phyloP scores from a whole-genome alignment of 2,888 invertebrate genomes.

The Cremastinae sp. region DNA sequence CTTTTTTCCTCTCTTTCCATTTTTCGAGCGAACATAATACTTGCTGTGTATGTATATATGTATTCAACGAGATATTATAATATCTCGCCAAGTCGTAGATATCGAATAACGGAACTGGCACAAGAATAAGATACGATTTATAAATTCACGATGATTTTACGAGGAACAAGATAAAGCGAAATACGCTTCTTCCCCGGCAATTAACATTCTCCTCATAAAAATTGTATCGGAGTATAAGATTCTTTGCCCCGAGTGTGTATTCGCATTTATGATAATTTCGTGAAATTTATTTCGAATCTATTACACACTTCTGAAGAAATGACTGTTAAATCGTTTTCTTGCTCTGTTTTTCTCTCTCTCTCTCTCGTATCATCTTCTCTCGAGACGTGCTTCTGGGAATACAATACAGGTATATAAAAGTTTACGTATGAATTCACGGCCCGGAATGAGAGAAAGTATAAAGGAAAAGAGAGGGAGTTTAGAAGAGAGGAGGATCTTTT shows the following conservation, averaged over 20 bases:
- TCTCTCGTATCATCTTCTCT: background rate
- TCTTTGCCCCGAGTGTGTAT: background rate
- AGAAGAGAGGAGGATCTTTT: conserved; percentile 15
- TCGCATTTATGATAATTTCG: background rate
- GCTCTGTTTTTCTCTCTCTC: too few species aligned
- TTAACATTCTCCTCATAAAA: too few species aligned
- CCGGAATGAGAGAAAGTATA: too few species aligned
- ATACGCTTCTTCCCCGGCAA: background rate
- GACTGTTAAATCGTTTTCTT: conserved; percentile 14
- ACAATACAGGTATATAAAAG: too few species aligned
- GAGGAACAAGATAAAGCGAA: background rate
- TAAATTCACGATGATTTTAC: background rate
- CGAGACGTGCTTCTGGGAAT: too few species aligned
- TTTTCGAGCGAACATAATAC: too few species aligned
- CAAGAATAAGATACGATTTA: background rate
- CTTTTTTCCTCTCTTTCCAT: background rate
- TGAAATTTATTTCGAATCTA: conserved; percentile 10
- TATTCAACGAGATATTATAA: background rate
- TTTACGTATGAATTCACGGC: too few species aligned
- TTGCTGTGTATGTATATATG: too few species aligned
- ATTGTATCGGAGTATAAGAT: too few species aligned
- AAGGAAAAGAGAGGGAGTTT: background rate
- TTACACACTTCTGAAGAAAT: background rate
- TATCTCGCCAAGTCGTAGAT: background rate
- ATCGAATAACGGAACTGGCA: background rate